These are phyloP conservation scores for Anguilla anguilla DNA, from an alignment of 2,797 vertebrate genomes.

Conservation along the genomic window DNA sequence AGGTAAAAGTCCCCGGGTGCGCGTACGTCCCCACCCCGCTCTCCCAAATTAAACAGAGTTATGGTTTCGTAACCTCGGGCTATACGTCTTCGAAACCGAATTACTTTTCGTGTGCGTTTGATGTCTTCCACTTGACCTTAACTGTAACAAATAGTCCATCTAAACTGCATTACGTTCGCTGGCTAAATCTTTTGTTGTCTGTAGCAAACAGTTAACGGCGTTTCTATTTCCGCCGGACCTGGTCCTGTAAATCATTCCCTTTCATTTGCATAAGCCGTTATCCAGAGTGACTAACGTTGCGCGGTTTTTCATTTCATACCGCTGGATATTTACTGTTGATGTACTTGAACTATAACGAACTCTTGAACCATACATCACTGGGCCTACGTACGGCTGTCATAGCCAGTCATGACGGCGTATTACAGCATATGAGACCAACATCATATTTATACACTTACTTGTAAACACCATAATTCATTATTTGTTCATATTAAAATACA, in stretches of 20 bases:
- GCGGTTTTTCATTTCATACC: not conserved
- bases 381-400: not conserved
- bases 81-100: not conserved
- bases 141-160: not conserved
- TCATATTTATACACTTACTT: not conserved
- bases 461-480: not conserved
- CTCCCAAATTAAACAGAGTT: conserved; percentile 1
- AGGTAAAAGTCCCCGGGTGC: conserved; percentile 57
- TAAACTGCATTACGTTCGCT: not conserved
- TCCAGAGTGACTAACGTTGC: not conserved
- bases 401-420: not conserved
- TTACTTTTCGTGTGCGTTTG: not conserved
- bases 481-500: not conserved
- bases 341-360: not conserved
- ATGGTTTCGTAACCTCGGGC: not conserved
- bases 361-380: not conserved
- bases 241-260: not conserved
- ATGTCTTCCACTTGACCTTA: not conserved
- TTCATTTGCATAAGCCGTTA: not conserved
- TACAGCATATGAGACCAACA: not conserved
- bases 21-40: not conserved
- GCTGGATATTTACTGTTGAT: not conserved
- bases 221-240: not conserved
- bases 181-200: not conserved
- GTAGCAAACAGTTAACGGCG: not conserved